Base-by-base conservation (phyloP, 2,888 invertebrate genomes). In the Ashinkailepas kermadecensis region DNA sequence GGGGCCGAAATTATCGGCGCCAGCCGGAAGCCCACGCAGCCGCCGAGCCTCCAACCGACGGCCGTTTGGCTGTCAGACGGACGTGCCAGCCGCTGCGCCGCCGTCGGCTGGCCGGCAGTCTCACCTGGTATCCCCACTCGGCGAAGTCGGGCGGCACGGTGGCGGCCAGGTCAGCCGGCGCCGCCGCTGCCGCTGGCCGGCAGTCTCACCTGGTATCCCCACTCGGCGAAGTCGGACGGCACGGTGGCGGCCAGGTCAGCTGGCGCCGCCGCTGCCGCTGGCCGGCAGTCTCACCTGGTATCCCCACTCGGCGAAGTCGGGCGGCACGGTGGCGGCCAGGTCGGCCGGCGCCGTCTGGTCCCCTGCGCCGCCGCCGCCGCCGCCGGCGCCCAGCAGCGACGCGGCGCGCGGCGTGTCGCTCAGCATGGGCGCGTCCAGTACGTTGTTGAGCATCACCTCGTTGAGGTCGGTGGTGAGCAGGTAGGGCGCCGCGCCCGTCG, bases 351-450 rank as follows among this genome's bases (percentile, higher is more conserved):
- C 25, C 57, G 78, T 58, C 58, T 57, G 59, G 58, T 57, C 58
- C 15, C 58, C 58, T 0, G 9, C 79, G 4, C 58, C 78, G 78
- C 56, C 78, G 21, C 78, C 78, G 1, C 58, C 58, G 23, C 79
- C 79, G 58, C 58, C 79, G 58, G 23, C 58, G 79, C 23, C 25
- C 79, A 79, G 6, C 79, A 79, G 79, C 58, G 79, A 79, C 65
- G 83, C 81, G 23, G 84, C 82, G n/a, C 84, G 82, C 25, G 84
- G 84, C 25, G 83, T 83, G 81, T 84, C 84, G 23, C 83, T 83
- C 25, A 84, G 82, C 62, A 84, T 82, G 18, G 84, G 84, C 15
- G 84, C 84, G n/a, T 83, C 80, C 74, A 83, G 83, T 58, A 83
- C 83, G 7, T 83, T 82, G 81, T 83, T 83, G 78, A 84, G 82